Conservation (phyloP, 2,797 vertebrate species). For the Australoheros facetus region DNA sequence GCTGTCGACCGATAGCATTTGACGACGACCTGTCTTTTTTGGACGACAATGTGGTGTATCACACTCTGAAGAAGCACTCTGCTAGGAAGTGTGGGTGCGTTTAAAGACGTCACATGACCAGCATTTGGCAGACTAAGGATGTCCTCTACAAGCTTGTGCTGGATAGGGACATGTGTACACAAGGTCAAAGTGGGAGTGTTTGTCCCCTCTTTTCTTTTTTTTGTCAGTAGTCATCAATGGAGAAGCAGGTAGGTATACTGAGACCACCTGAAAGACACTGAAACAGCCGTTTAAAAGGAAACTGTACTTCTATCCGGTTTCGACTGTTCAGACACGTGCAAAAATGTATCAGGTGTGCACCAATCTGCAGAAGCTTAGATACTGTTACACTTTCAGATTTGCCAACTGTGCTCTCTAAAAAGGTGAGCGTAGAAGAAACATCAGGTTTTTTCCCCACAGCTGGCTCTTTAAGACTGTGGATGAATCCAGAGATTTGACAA, state of each 20-base stretch:
- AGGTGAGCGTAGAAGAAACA: conserved; percentile 45
- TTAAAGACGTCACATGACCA: conserved; percentile 64
- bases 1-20: conserved; percentile 93
- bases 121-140: conserved; percentile 27
- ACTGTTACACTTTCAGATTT: conserved; percentile 57
- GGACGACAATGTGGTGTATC: conserved; percentile 95
- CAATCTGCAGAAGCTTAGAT: conserved; percentile 23
- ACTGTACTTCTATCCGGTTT: neutral
- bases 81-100: conserved; percentile 95
- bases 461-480: conserved; percentile 46
- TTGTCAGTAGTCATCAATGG: conserved; percentile 20
- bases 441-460: conserved; percentile 58
- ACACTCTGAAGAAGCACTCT: conserved; percentile 97
- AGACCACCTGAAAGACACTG: conserved; percentile 8
- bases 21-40: conserved; percentile 97
- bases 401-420: conserved; percentile 30
- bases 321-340: conserved; percentile 6
- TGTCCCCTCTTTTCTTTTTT: conserved; percentile 8
- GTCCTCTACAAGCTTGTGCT: conserved; percentile 25
- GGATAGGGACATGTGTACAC: conserved; percentile 15
- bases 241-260: conserved; percentile 23
- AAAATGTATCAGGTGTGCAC: conserved; percentile 13
- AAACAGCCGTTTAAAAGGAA: conserved; percentile 9
- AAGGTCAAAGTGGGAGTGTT: conserved; percentile 23
- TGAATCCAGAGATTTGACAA: conserved; percentile 69